phyloP scores from a whole-genome alignment of 64 coral and sea anemone species.

The Pocillopora verrucosa region DNA sequence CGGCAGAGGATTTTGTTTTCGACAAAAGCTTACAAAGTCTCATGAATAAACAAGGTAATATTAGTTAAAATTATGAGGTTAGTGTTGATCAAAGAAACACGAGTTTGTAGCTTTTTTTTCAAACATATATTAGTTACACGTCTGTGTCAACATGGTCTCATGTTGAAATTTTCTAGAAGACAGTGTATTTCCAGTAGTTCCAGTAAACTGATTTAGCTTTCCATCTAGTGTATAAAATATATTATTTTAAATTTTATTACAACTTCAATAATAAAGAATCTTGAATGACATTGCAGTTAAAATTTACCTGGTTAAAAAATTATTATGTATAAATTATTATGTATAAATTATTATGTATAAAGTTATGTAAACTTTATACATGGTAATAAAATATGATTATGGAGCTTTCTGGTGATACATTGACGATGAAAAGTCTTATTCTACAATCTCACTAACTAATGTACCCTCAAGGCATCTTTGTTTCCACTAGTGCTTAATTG shows the following conservation, averaged over 20 bases:
- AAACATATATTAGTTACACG: neutral
- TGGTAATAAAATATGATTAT: too few relatives aligned
- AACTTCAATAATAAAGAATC: neutral
- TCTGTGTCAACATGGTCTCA: too few relatives aligned
- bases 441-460: neutral
- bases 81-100: neutral
- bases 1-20: constrained; percentile 21
- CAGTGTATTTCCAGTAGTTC: too few relatives aligned
- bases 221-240: too few relatives aligned
- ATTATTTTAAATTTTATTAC: too few relatives aligned
- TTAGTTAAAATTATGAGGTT: neutral
- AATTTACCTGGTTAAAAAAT: neutral
- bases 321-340: too few relatives aligned
- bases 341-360: too few relatives aligned
- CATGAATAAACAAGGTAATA: neutral
- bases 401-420: neutral
- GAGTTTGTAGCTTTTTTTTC: neutral
- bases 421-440: neutral
- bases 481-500: too few relatives aligned
- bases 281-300: neutral
- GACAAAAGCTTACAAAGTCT: constrained; percentile 24
- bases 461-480: constrained; percentile 2
- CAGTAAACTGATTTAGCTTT: too few relatives aligned
- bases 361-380: neutral
- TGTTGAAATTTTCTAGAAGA: too few relatives aligned